Base-by-base conservation (phyloP, 2,797 vertebrate species). In the Myotis vivesi region DNA sequence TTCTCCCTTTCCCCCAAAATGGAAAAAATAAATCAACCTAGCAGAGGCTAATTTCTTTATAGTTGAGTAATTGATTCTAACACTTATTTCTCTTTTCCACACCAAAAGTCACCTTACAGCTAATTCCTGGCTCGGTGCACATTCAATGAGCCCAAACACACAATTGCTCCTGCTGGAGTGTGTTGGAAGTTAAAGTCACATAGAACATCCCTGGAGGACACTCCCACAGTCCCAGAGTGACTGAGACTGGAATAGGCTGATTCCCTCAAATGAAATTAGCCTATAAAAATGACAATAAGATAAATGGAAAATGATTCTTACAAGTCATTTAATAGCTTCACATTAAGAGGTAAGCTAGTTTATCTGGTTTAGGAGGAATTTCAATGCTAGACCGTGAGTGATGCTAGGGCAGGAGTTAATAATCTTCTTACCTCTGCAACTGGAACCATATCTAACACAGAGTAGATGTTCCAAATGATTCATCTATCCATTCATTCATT, bases 211-310 rank as follows among this genome's bases (percentile, higher is more conserved):
- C 96, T 79, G 77, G 90, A 76, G 66, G 71, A 96, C 53, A 36
- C 77, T 79, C 69, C 75, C 69, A 69, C 11, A 86, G 82, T 38
- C 84, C 77, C 82, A 51, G 46, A 96, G 75, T 83, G 66, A 36
- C 85, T 87, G 68, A 38, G 33, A 57, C 41, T 57, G 51, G 57
- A 91, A 73, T 76, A 66, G 86, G 69, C 85, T 55, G 82, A 80
- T 84, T 89, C 53, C 88, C 59, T 83, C 19, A 90, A 94, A 94
- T 36, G 46, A 95, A 96, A 97, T 92, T 77, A 97, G 88, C 73
- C 94, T 38, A 95, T 95, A 96, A 93, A 97, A 96, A 85, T 80
- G 94, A 97, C 96, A 96, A 71, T 93, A 92, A 96, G 92, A 95
- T 59, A 49, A 95, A 93, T 91, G 88, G 90, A 64, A 92, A 92